Base-by-base conservation (phyloP, 2,797 vertebrate species). In the Acipenser oxyrinchus region DNA sequence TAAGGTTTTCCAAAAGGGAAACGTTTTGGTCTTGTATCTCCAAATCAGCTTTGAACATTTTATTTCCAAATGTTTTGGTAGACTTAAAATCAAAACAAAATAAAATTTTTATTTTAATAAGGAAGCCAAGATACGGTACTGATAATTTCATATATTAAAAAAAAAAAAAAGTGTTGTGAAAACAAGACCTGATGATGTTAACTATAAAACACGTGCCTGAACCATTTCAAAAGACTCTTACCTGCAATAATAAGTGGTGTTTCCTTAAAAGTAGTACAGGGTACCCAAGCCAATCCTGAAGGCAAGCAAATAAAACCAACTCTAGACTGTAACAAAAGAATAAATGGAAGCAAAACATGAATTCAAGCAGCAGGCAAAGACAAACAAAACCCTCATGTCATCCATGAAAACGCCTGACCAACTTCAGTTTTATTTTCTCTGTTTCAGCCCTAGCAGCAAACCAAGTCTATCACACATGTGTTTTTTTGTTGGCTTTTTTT, bases 291-390 rank as follows among this genome's bases (percentile, higher is more conserved):
- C 90, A 93, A 93, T 93, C 90, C 90, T 93, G 92, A 91, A 85
- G 88, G 88, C 92, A 94, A 93, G 86, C 91, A 94, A 93, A 93
- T 91, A 92, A 93, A 93, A 93, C 90, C 92, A 93, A 93, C 91
- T 93, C 92, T 92, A 84, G 90, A 94, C 93, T 94, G 93, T 87
- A 94, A 93, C 83, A 93, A 81, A 88, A 94, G 91, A 93, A 93
- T 92, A 92, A 93, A 93, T 74, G 91, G 84, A 92, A 89, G 92
- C 90, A 93, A 88, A 88, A 74, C 86, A 92, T 93, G 88, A 93
- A 91, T 89, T 87, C 83, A 87, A 78, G 87, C 81, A 89, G 83
- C 85, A 87, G 63, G 67, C 67, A 76, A 80, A 87, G 79, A 7
- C 18, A 69, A 50, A 60, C 48, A 62, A 53, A 15, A 10, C 49